A percentile compares a stretch with the other conserved stretches of the same genome.
Conservation (phyloP, 2,113 vertebrate species). For the Mormyrus iriodes region DNA sequence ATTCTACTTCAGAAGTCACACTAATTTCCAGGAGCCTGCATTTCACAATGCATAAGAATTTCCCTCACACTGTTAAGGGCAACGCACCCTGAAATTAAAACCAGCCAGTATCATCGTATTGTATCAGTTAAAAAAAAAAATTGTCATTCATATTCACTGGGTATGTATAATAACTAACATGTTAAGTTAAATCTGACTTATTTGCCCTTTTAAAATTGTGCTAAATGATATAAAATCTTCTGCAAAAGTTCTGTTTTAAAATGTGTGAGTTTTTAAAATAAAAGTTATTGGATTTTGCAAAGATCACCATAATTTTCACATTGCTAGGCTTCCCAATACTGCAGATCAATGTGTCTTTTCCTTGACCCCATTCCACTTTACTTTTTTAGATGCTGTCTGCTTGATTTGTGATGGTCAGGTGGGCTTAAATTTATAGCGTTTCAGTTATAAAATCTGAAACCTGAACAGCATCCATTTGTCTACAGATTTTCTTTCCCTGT, state of each 20-base stretch:
- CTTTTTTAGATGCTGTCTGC: neutral
- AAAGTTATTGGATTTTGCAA: neutral
- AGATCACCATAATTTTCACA: neutral
- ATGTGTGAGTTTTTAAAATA: neutral
- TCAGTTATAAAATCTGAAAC: neutral
- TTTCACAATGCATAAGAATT: neutral
- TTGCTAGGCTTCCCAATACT: neutral
- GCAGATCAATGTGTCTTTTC: neutral
- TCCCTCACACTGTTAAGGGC: neutral
- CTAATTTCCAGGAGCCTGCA: neutral
- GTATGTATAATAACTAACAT: neutral
- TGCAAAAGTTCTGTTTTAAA: neutral
- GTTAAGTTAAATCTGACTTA: neutral
- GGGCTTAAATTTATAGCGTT: neutral
- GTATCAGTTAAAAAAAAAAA: neutral
- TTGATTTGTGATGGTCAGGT: neutral
- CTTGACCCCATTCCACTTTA: neutral
- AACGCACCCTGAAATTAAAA: neutral
- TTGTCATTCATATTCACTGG: neutral
- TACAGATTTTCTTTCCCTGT: neutral
- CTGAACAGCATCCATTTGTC: neutral
- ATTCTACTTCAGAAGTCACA: neutral
- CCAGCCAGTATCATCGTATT: neutral
- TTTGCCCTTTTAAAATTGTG: neutral
- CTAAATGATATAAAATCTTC: neutral